A percentile compares a stretch with the other conserved stretches of the same genome.
Conservation (phyloP, 2,113 vertebrate genomes). For the Pterophyllum scalare region DNA sequence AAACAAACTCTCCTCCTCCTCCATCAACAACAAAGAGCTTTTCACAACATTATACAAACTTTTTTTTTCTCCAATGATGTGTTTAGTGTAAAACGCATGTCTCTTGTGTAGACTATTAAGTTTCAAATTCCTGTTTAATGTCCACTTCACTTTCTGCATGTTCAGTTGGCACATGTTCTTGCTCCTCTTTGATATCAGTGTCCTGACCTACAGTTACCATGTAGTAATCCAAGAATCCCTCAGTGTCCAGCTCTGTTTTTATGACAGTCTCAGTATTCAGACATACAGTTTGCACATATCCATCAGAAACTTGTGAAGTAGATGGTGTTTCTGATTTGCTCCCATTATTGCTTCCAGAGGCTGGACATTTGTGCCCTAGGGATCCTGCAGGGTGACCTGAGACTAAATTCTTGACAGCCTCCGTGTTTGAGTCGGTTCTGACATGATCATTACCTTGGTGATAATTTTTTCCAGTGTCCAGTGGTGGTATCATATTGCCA, state of each 20-base stretch:
- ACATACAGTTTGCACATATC: not conserved
- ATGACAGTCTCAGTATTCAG: not conserved
- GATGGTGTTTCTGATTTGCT: not conserved
- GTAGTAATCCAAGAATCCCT: slow-evolving; percentile 7
- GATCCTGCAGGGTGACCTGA: not conserved
- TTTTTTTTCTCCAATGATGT: not conserved
- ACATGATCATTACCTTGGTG: not conserved
- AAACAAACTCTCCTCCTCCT: not conserved
- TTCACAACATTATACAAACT: not conserved
- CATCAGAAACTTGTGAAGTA: not conserved
- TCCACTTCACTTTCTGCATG: not conserved
- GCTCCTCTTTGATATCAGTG: not conserved
- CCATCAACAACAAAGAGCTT: not conserved
- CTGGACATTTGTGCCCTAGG: not conserved
- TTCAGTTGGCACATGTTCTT: not conserved
- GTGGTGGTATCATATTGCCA: not conserved
- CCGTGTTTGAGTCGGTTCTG: not conserved
- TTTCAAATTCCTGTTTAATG: slow-evolving; percentile 14
- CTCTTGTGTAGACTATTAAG: not conserved
- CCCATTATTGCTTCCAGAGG: not conserved
- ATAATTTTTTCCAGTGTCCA: not conserved
- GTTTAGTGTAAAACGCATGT: not conserved
- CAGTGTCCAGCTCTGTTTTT: not conserved
- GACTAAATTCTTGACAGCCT: not conserved
- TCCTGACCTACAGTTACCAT: slow-evolving; percentile 12